Evolutionary conservation across 2,797 vertebrate species (phyloP).

Genomic region (Numenius phaeopus): DNA sequence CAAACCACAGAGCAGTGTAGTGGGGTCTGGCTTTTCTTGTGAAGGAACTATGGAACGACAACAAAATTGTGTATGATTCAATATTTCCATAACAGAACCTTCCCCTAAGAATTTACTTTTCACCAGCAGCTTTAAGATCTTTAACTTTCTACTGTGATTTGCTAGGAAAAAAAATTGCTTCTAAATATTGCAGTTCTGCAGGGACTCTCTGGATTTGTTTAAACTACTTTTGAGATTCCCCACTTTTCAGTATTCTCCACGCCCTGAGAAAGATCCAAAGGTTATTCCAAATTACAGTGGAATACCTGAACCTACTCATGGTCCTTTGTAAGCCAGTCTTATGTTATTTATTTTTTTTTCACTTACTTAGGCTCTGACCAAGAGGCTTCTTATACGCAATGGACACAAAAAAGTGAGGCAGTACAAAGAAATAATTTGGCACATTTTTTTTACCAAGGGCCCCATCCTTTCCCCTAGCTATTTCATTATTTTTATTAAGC

Average conservation of each 20-base stretch:
- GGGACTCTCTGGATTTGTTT: neutral
- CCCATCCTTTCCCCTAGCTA: neutral
- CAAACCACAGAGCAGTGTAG: neutral
- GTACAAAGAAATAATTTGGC: fast-evolving
- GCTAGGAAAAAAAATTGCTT: neutral
- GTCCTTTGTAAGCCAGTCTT: neutral
- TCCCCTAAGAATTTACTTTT: neutral
- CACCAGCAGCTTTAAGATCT: neutral
- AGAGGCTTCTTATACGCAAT: fast-evolving
- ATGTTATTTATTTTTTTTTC: neutral
- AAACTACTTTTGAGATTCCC: neutral
- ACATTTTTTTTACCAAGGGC: fast-evolving
- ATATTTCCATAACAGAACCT: neutral
- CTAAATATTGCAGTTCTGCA: neutral
- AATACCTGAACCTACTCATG: neutral
- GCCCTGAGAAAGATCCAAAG: neutral
- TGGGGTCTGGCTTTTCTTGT: neutral
- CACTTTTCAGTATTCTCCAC: neutral
- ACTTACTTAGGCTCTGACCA: neutral
- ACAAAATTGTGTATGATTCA: neutral
- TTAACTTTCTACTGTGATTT: neutral
- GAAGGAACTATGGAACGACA: neutral
- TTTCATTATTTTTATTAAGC: neutral
- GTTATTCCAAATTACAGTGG: neutral
- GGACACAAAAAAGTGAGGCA: neutral